Evolutionary conservation across 2,888 invertebrate genomes (phyloP).

Genomic region (Isoperla grammatica): DNA sequence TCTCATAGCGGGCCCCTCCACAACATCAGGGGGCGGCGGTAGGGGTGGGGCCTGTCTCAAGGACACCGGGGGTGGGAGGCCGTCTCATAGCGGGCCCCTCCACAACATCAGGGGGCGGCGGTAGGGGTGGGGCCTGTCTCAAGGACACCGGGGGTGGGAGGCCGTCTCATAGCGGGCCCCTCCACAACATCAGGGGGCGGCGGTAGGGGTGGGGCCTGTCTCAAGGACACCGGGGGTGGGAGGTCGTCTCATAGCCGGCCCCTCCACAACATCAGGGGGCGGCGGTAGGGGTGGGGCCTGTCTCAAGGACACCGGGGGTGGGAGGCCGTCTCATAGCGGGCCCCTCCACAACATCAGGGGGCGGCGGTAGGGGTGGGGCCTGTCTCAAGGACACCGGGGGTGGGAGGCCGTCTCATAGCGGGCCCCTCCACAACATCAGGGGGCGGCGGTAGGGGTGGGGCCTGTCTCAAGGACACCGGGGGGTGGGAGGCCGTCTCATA

Average conservation of each 20-base stretch:
- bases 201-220: background rate
- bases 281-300: constrained; percentile 60
- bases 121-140: constrained; percentile 60
- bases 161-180: constrained; percentile 23
- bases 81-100: too few species aligned
- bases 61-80: too few species aligned
- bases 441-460: constrained; percentile 56
- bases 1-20: constrained; percentile 41
- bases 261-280: constrained; percentile 46
- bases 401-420: too few species aligned
- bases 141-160: constrained; percentile 45
- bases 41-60: too few species aligned
- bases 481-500: constrained; percentile 18
- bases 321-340: constrained; percentile 51
- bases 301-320: constrained; percentile 58
- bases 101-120: constrained; percentile 61
- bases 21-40: constrained; percentile 32
- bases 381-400: too few species aligned
- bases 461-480: constrained; percentile 56
- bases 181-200: constrained; percentile 48
- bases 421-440: constrained; percentile 65
- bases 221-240: background rate
- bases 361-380: constrained; percentile 12
- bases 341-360: constrained; percentile 32
- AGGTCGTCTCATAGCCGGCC: too few species aligned